A percentile compares a stretch with the other conserved stretches of the same genome.
These are phyloP conservation scores for Pollenia amentaria DNA, from an alignment of 2,888 invertebrate species.

Conservation along the genomic window DNA sequence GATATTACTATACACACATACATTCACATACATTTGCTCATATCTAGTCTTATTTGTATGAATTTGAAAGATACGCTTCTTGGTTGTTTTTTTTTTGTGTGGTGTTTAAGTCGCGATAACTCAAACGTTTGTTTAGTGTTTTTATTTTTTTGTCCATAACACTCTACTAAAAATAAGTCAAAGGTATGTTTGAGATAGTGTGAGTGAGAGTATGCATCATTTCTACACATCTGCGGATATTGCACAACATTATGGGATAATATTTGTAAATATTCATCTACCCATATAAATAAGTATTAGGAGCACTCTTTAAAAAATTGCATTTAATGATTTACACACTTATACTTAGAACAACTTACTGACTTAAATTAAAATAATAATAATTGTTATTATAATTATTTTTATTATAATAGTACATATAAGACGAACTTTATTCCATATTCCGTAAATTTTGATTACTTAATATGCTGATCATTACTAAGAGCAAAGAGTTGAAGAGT, in stretches of 20 bases:
- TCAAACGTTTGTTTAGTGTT: conserved; percentile 37
- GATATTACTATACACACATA: conserved; percentile 6
- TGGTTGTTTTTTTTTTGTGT: conserved; percentile 48
- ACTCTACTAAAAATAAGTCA: conserved; percentile 27
- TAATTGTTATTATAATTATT: no score
- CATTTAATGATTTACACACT: no score
- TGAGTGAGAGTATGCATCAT: conserved; percentile 46
- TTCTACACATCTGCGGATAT: conserved; percentile 76
- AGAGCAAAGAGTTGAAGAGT: no score
- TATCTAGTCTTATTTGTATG: background rate
- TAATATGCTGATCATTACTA: no score
- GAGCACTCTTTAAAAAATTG: no score
- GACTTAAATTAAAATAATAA: no score
- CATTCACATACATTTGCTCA: background rate
- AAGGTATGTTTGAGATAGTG: background rate
- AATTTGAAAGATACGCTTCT: conserved; percentile 41
- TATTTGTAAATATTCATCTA: conserved; percentile 76
- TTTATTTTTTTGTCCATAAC: conserved; percentile 32
- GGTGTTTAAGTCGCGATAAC: conserved; percentile 69
- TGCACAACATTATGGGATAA: conserved; percentile 81
- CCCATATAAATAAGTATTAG: background rate
- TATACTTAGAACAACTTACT: no score
- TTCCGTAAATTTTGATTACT: no score
- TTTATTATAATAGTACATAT: no score
- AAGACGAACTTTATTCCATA: no score